phyloP scores from a whole-genome alignment of 2,888 invertebrate species.

The Malacosoma neustria region DNA sequence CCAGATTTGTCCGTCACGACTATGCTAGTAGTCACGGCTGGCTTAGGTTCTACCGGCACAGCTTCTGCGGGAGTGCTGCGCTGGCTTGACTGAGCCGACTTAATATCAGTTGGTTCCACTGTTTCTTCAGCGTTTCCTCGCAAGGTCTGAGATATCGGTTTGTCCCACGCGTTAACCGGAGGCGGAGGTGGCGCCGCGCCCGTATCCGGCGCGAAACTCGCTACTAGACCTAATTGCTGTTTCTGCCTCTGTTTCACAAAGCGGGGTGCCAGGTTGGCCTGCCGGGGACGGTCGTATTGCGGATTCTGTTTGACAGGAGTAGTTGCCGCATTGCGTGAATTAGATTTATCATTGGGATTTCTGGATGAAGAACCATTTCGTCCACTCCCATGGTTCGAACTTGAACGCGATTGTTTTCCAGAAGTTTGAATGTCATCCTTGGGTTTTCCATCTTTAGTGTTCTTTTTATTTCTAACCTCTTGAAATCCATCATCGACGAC shows the following conservation, averaged over 20 bases:
- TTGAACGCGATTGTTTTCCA: slow-evolving; percentile 56
- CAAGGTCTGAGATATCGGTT: slow-evolving; percentile 83
- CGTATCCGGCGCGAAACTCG: slow-evolving; percentile 66
- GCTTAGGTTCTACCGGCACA: slow-evolving; percentile 41
- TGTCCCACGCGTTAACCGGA: slow-evolving; percentile 89
- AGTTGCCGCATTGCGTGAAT: slow-evolving; percentile 43
- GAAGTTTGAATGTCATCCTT: slow-evolving; percentile 50
- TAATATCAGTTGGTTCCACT: slow-evolving; percentile 37
- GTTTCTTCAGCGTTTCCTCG: slow-evolving; percentile 70
- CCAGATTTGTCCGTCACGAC: slow-evolving; percentile 65
- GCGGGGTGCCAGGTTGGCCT: slow-evolving; percentile 82
- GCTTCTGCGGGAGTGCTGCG: slow-evolving; percentile 60
- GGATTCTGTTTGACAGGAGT: slow-evolving; percentile 42
- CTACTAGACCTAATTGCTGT: slow-evolving; percentile 57
- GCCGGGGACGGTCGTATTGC: slow-evolving; percentile 67
- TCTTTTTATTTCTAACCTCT: slow-evolving; percentile 88
- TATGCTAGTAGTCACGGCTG: slow-evolving; percentile 30
- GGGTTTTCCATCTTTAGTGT: slow-evolving; percentile 75
- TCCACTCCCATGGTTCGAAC: slow-evolving; percentile 59
- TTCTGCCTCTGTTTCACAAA: slow-evolving; percentile 84
- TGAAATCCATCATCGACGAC: slow-evolving; percentile 84
- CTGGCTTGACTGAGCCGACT: slow-evolving; percentile 58
- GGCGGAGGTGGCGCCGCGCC: slow-evolving; percentile 80
- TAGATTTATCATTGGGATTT: slow-evolving; percentile 54
- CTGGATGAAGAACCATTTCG: slow-evolving; percentile 59